Conservation (phyloP, 2,113 vertebrate species). For the Chaenogobius annularis region DNA sequence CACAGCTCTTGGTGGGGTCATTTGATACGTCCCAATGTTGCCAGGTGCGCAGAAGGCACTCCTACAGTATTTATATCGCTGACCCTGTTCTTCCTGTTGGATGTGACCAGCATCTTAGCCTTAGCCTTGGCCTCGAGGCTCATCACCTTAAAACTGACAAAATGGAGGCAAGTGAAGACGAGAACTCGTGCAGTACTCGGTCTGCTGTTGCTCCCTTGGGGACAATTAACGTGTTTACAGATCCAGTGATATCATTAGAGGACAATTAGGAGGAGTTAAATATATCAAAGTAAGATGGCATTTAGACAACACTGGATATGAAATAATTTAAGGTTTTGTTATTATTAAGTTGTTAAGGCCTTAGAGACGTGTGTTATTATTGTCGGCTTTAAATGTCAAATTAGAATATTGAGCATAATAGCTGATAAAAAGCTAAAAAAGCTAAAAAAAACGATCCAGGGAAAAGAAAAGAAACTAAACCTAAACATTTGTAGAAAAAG, state of each 20-base stretch:
- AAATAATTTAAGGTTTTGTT: not conserved
- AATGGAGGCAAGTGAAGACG: constrained; percentile 14
- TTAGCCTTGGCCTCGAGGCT: constrained; percentile 16
- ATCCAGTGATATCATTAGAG: constrained; percentile 1
- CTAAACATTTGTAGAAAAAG: too few relatives aligned
- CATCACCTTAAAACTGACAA: constrained; percentile 22
- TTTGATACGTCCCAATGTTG: constrained; percentile 12
- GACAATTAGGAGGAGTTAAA: not conserved
- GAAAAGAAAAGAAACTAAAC: too few relatives aligned
- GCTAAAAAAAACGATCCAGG: too few relatives aligned
- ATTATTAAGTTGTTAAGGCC: too few relatives aligned
- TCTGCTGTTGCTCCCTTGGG: constrained; percentile 6
- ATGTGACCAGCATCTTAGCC: constrained; percentile 13
- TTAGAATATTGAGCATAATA: not conserved
- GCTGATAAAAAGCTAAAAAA: too few relatives aligned
- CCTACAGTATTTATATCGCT: constrained; percentile 35
- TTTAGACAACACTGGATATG: not conserved
- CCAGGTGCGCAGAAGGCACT: not conserved
- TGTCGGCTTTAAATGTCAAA: too few relatives aligned
- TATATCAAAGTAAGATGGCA: not conserved
- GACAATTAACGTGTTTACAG: constrained; percentile 3
- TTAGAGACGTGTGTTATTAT: too few relatives aligned
- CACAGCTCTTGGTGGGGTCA: not conserved
- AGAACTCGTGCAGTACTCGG: constrained; percentile 22
- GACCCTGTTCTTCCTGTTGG: not conserved